These are phyloP conservation scores for Drosophila arizonae DNA, from an alignment of 1,140 invertebrate genomes.

Conservation along the genomic window DNA sequence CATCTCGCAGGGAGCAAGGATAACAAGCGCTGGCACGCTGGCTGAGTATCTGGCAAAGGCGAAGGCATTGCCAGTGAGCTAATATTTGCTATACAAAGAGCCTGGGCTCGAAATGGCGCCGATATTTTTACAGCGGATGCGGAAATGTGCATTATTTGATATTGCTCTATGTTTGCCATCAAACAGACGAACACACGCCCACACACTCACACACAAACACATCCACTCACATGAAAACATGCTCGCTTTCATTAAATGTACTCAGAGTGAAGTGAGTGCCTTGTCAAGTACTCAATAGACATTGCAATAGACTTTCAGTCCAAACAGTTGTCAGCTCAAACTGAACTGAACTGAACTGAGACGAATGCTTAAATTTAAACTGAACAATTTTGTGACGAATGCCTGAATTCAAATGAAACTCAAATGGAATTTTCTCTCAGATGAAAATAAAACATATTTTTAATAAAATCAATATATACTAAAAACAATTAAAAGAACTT, in stretches of 20 bases:
- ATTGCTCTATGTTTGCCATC: slow-evolving; percentile 39
- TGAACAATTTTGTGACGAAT: not conserved
- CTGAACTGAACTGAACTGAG: not conserved
- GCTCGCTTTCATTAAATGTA: slow-evolving; percentile 23
- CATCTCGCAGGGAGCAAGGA: slow-evolving; percentile 16
- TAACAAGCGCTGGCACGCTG: slow-evolving; percentile 3
- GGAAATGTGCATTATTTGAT: slow-evolving; percentile 78
- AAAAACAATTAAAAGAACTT: no score
- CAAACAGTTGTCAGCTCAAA: slow-evolving; percentile 8
- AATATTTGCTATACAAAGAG: slow-evolving; percentile 46
- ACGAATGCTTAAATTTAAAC: not conserved
- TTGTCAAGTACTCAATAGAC: slow-evolving; percentile 17
- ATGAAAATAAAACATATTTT: not conserved
- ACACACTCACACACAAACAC: not conserved
- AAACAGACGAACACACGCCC: not conserved
- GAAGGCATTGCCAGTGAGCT: slow-evolving; percentile 41
- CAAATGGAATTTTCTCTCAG: not conserved
- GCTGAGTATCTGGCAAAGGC: not conserved
- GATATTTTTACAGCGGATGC: slow-evolving; percentile 59
- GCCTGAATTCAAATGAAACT: not conserved
- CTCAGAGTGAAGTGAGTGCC: slow-evolving; percentile 8
- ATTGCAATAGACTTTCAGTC: not conserved
- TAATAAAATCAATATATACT: not conserved
- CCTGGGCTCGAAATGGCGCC: slow-evolving; percentile 32
- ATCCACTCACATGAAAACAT: not conserved